These are phyloP conservation scores for Progne subis DNA, from an alignment of 2,113 vertebrate genomes.

Conservation along the genomic window DNA sequence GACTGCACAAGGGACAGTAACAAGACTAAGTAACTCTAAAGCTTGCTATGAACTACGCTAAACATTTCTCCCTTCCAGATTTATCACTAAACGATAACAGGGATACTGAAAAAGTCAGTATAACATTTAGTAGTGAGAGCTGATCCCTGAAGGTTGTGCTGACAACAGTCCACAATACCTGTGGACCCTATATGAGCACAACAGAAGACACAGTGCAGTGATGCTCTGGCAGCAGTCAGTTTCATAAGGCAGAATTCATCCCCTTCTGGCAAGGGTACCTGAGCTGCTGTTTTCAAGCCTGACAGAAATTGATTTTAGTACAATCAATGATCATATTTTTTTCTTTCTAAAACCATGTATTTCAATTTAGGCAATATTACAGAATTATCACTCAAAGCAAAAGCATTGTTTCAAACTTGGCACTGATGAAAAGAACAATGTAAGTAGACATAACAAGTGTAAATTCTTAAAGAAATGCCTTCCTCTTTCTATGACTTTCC, in stretches of 20 bases:
- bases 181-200: not conserved
- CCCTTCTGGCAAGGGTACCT: not conserved
- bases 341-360: not conserved
- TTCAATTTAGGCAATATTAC: not conserved
- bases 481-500: not conserved
- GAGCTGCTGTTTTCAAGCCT: not conserved
- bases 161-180: not conserved
- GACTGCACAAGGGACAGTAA: not conserved
- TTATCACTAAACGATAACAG: fast-evolving
- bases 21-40: not conserved
- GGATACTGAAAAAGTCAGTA: not conserved
- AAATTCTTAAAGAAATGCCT: not conserved
- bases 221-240: not conserved
- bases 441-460: not conserved
- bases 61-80: not conserved
- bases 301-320: not conserved
- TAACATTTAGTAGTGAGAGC: not conserved
- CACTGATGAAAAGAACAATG: not conserved
- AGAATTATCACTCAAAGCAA: not conserved
- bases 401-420: not conserved
- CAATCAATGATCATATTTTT: not conserved
- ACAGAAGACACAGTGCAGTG: not conserved
- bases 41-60: not conserved
- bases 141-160: not conserved
- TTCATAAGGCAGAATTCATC: not conserved